Evolutionary conservation across 2,797 vertebrate genomes (phyloP).

Genomic region (Lepilemur ruficaudatus): DNA sequence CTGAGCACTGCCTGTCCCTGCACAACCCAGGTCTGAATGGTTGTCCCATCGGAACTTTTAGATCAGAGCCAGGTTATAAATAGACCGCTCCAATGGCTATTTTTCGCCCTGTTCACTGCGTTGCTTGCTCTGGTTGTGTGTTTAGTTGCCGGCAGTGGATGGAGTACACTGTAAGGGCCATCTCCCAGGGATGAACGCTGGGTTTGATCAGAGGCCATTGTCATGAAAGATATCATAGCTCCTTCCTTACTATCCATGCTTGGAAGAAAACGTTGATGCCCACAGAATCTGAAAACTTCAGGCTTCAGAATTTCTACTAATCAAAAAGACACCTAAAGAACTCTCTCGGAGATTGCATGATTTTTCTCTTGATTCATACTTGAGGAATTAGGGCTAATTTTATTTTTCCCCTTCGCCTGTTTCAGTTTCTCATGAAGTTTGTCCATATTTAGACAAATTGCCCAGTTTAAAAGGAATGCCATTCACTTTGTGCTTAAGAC

Average conservation of each 20-base stretch:
- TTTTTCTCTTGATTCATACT: not conserved
- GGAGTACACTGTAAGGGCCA: not conserved
- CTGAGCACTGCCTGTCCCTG: accelerated
- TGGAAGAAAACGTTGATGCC: not conserved
- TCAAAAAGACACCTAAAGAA: not conserved
- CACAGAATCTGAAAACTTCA: not conserved
- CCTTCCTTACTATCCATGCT: not conserved
- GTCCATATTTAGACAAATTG: not conserved
- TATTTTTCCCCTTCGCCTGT: not conserved
- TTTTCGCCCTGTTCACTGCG: not conserved
- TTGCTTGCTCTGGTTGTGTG: not conserved
- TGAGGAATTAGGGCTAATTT: not conserved
- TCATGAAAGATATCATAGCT: not conserved
- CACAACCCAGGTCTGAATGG: not conserved
- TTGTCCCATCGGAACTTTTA: not conserved
- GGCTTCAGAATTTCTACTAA: not conserved
- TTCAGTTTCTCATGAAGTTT: not conserved
- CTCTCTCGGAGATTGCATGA: not conserved
- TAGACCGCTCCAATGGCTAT: not conserved
- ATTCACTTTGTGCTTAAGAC: not conserved
- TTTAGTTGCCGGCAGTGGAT: not conserved
- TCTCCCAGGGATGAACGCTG: not conserved
- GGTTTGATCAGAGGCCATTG: not conserved
- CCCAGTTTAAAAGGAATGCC: not conserved
- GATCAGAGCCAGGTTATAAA: not conserved